phyloP scores from a whole-genome alignment of 1,140 invertebrate genomes.

The Ctenoplectra terminalis region DNA sequence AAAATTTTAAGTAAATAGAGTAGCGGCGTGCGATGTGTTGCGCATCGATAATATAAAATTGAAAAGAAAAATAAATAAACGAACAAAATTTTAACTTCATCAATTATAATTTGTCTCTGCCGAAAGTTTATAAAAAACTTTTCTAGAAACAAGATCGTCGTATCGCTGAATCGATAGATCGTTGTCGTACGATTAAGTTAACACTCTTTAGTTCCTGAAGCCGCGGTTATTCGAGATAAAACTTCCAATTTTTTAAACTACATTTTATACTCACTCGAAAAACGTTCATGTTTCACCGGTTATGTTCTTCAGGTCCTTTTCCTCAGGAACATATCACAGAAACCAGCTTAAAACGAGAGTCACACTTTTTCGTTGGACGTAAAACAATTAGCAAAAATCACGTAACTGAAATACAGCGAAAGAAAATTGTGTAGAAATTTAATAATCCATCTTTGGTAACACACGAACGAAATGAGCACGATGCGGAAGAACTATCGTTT shows the following conservation, averaged over 20 bases:
- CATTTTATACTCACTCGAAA: conserved; percentile 75
- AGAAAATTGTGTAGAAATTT: neutral
- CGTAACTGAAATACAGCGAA: neutral
- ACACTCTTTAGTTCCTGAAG: too few relatives aligned
- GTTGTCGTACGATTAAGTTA: too few relatives aligned
- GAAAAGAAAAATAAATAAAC: too few relatives aligned
- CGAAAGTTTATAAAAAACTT: too few relatives aligned
- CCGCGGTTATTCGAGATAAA: neutral
- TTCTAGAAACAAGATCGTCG: too few relatives aligned
- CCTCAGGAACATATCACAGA: conserved; percentile 58
- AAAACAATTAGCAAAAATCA: neutral
- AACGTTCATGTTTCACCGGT: conserved; percentile 72
- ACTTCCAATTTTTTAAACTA: neutral
- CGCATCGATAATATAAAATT: too few relatives aligned
- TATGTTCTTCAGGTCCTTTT: conserved; percentile 30
- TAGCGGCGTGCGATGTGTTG: too few relatives aligned
- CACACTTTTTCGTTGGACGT: conserved; percentile 36
- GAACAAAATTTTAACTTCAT: too few relatives aligned
- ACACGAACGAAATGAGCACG: conserved; percentile 4
- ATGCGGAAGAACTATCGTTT: conserved; percentile 20
- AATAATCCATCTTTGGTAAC: conserved; percentile 8
- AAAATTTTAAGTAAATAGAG: neutral
- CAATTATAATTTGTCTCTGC: neutral
- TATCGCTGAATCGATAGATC: too few relatives aligned
- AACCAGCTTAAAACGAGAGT: conserved; percentile 5